Evolutionary conservation across 2,888 invertebrate genomes (phyloP), one percentile per base, ranked within the genome.

Genomic region (Diabrotica balteata): DNA sequence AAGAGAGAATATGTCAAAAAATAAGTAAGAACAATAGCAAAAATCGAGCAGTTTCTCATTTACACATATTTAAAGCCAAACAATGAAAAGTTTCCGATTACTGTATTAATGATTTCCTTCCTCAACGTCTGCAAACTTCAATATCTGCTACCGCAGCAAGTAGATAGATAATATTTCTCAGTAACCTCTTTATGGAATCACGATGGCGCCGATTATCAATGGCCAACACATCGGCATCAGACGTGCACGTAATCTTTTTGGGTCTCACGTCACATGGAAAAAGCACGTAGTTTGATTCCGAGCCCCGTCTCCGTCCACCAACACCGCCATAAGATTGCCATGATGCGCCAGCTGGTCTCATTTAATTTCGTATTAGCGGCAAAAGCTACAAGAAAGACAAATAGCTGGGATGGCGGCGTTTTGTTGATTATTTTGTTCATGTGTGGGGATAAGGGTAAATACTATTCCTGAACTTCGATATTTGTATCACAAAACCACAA

Each of bases 301-400:
- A 59, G 60, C 60, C 11, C 55, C 50, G 9, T 49, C 43, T 17
- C 59, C n/a, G n/a, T n/a, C 51, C 51, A 58, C 42, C 50, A 4
- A 8, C 46, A 55, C 54, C 63, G 45, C 17, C 50, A 57, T 44
- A 32, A 55, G 43, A 50, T 50, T 11, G 45, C 44, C 63, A 55
- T 57, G 63, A 44, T 50, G 50, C 55, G 60, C 64, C 75, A 75
- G 74, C 75, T 75, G 73, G 63, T 72, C 70, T 75, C 70, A 71
- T 72, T 75, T 74, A 74, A 75, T 75, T 71, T 72, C 74, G 70
- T 72, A 72, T 74, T 74, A 75, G 72, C 61, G 66, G 66, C 66
- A 47, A 61, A 45, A 47, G 67, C 63, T 60, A 54, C 57, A n/a
- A 49, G 52, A 22, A 52, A 67, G 54, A 63, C 62, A 62, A 59